Conservation (phyloP, 2,888 invertebrate genomes). For the Ashinkailepas kermadecensis region DNA sequence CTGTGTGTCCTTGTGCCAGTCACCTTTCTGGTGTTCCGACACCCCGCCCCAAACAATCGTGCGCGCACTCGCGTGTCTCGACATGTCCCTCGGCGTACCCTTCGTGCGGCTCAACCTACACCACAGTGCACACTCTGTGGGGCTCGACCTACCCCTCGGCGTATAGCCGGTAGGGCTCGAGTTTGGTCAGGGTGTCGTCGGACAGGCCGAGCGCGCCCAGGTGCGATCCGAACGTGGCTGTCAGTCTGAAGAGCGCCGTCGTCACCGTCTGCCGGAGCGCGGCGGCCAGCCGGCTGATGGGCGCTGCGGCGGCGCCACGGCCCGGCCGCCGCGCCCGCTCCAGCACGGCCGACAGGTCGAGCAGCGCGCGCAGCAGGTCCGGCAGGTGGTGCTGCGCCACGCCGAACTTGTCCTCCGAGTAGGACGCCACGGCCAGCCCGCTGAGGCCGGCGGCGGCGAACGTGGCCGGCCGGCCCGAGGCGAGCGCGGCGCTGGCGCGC, state of each 20-base stretch:
- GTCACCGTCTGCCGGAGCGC: background rate
- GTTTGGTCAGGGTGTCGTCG: background rate
- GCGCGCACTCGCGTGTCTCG: too few species aligned
- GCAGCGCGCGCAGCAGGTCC: background rate
- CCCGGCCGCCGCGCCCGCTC: constrained; percentile 1
- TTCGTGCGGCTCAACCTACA: too few species aligned
- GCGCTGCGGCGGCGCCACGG: background rate
- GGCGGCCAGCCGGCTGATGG: background rate
- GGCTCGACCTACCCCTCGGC: background rate
- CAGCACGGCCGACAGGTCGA: background rate
- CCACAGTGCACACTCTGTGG: too few species aligned
- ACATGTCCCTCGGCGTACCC: too few species aligned
- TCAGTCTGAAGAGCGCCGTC: background rate
- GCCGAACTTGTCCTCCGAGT: background rate
- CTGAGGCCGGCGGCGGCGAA: background rate
- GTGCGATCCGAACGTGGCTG: constrained; percentile 5
- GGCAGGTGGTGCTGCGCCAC: background rate
- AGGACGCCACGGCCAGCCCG: background rate
- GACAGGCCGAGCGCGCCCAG: background rate
- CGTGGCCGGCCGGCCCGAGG: background rate
- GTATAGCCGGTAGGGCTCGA: background rate
- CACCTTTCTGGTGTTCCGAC: too few species aligned
- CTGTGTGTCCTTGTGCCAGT: too few species aligned
- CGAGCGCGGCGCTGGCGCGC: background rate
- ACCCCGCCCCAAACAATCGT: too few species aligned